Base-by-base conservation (phyloP, 2,888 invertebrate species). In the Spisula solida region DNA sequence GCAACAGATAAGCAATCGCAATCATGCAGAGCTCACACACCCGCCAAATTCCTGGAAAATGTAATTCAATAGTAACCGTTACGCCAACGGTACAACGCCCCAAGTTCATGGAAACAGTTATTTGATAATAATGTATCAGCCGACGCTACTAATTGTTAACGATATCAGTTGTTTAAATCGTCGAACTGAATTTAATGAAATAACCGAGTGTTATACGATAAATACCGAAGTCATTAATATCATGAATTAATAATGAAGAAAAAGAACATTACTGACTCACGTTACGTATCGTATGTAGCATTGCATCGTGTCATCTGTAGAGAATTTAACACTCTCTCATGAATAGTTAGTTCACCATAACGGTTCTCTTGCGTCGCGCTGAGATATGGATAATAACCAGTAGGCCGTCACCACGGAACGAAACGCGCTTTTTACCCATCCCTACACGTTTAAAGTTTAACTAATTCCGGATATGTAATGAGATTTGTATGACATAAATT, bases 401-500 rank as follows among this genome's bases (percentile, higher is more conserved):
- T 66, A 25, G 60, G 60, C 60, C 60, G 60, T 41, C 10, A 51
- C 51, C 51, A 41, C 41, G 51, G 51, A 51, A 51, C 60, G n/a
- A 25, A 41, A 25, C 60, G n/a, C 10, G 60, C n/a, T 66, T 66
- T 66, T 66, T 66, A 66, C 60, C 60, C 60, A 66, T 66, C 60
- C 60, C 60, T 25, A 12, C 25, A 25, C 25, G n/a, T 66, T 66
- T 66, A 66, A 66, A 66, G 60, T 66, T 66, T 66, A 66, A 66
- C 60, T 66, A n/a, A 25, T 66, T 66, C 60, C 60, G 60, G 60
- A 25, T 66, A 66, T 66, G 25, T 25, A 6, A 66, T 66, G 60
- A 66, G 60, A n/a, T 66, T 66, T 66, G 60, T 25, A 66, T 66
- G 60, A 66, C 60, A 66, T 66, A 66, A 66, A 66, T 66, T 66